Percentiles rank a stretch among this genome's conserved stretches.
phyloP scores from a whole-genome alignment of 2,888 invertebrate genomes.

The Hanleya hanleyi region DNA sequence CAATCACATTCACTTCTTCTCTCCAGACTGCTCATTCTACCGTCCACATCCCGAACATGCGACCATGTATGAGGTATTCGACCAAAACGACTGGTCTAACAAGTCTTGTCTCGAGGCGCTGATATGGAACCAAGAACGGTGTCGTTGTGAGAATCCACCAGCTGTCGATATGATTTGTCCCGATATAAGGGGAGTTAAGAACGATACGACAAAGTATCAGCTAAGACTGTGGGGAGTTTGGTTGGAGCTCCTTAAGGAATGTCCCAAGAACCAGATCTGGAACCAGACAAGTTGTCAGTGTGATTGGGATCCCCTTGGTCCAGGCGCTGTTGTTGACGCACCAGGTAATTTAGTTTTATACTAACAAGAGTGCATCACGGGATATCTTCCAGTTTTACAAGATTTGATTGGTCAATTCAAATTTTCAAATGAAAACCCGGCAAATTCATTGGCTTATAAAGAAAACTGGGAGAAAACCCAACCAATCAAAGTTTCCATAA shows the following conservation, averaged over 20 bases:
- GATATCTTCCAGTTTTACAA: too few relatives aligned
- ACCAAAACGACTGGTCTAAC: background rate
- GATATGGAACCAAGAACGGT: background rate
- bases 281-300: background rate
- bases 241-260: background rate
- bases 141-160: background rate
- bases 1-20: background rate
- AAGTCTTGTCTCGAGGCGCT: background rate
- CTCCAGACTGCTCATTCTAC: background rate
- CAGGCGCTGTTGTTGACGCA: background rate
- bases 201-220: background rate
- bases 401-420: too few relatives aligned
- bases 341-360: background rate
- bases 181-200: background rate
- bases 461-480: too few relatives aligned
- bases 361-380: too few relatives aligned
- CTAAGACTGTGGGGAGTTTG: background rate
- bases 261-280: background rate
- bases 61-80: slow-evolving; percentile 1
- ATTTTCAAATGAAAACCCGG: too few relatives aligned
- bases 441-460: too few relatives aligned
- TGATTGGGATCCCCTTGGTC: background rate
- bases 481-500: too few relatives aligned
- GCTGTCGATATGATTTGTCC: background rate
- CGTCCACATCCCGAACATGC: background rate